Conservation (phyloP, 2,113 vertebrate genomes). For the Xyrauchen texanus region DNA sequence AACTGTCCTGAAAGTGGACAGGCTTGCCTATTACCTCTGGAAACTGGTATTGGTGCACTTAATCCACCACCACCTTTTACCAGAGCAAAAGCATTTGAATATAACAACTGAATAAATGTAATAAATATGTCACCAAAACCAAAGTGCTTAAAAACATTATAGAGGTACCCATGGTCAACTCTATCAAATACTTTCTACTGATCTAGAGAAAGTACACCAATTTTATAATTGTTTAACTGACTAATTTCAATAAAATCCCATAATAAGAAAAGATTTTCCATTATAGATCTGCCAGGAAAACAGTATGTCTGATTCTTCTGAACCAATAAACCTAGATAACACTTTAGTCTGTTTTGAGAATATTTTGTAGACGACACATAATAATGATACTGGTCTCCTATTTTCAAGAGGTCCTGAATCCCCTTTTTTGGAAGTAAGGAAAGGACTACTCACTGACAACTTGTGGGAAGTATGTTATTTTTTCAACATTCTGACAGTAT, state of each 20-base stretch:
- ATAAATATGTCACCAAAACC: neutral
- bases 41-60: neutral
- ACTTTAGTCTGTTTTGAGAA: neutral
- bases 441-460: neutral
- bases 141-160: neutral
- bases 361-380: neutral
- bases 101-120: neutral
- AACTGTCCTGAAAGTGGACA: no score
- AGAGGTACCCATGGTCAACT: neutral
- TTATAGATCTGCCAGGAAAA: neutral
- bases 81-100: neutral
- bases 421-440: no score
- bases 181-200: neutral
- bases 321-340: neutral
- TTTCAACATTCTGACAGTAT: neutral
- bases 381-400: no score
- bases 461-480: neutral
- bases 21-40: neutral
- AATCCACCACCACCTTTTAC: neutral
- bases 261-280: neutral
- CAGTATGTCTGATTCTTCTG: neutral
- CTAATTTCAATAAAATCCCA: neutral
- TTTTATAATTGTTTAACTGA: neutral
- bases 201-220: neutral
- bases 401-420: no score